These are phyloP conservation scores for Neostethus bicornis DNA, from an alignment of 2,797 vertebrate genomes.

Conservation along the genomic window DNA sequence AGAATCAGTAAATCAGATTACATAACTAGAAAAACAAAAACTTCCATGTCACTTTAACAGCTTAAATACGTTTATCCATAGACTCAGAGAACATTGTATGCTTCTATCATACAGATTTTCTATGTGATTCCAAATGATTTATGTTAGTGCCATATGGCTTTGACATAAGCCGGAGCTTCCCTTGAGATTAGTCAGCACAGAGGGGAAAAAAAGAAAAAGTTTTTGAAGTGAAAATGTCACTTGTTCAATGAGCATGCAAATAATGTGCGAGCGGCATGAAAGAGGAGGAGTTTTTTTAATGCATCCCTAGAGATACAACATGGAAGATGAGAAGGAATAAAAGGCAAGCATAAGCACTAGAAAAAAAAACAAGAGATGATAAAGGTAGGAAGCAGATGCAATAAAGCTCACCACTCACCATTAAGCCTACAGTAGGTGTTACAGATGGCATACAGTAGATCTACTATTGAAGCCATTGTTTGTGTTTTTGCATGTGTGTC, in stretches of 20 bases:
- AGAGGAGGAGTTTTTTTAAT: constrained; percentile 17
- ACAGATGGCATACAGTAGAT: not conserved
- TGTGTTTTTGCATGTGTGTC: not conserved
- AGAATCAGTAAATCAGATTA: constrained; percentile 39
- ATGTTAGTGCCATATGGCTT: constrained; percentile 48
- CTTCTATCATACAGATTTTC: constrained; percentile 27
- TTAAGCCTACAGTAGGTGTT: not conserved
- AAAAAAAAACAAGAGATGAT: constrained; percentile 11
- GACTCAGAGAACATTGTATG: constrained; percentile 16
- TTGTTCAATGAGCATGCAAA: constrained; percentile 46
- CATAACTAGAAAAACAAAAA: constrained; percentile 11
- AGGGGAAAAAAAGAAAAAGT: constrained; percentile 18
- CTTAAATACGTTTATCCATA: constrained; percentile 19
- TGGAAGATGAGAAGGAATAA: constrained; percentile 2
- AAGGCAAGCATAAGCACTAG: constrained; percentile 11
- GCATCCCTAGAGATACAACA: constrained; percentile 24
- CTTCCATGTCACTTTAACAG: constrained; percentile 25
- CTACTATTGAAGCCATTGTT: not conserved
- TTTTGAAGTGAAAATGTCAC: constrained; percentile 42
- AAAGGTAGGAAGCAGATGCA: constrained; percentile 1
- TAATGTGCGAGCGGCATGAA: constrained; percentile 22
- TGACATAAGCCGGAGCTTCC: constrained; percentile 36
- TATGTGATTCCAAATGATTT: constrained; percentile 22
- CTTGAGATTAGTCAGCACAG: constrained; percentile 30
- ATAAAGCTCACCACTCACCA: not conserved